phyloP scores from a whole-genome alignment of 2,888 invertebrate species.

The Cylloceria caligata region DNA sequence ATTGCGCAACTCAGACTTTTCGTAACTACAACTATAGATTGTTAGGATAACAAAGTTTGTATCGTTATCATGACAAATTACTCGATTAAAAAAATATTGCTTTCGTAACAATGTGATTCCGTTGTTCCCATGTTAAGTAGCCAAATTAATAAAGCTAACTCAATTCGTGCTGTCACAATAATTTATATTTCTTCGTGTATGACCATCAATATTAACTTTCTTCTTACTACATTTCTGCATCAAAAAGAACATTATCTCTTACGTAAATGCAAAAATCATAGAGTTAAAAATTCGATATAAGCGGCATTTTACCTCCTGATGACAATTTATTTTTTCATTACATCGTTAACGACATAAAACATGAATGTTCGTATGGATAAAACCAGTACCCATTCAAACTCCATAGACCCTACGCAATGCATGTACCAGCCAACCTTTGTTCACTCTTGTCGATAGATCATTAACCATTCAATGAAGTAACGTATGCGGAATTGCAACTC shows the following conservation, averaged over 20 bases:
- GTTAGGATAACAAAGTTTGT: too few relatives aligned
- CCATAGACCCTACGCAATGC: slow-evolving; percentile 20
- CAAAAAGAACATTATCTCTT: too few relatives aligned
- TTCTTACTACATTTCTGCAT: too few relatives aligned
- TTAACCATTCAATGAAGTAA: slow-evolving; percentile 53
- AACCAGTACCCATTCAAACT: background rate
- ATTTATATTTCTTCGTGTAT: too few relatives aligned
- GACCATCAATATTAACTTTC: too few relatives aligned
- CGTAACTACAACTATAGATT: too few relatives aligned
- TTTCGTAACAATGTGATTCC: background rate
- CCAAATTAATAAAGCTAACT: background rate
- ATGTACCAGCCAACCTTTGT: slow-evolving; percentile 6
- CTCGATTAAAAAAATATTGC: too few relatives aligned
- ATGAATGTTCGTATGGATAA: too few relatives aligned
- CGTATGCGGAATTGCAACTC: slow-evolving; percentile 51
- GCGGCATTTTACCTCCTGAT: background rate
- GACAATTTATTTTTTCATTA: background rate
- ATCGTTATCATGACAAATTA: background rate
- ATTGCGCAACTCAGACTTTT: too few relatives aligned
- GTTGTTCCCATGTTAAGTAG: background rate
- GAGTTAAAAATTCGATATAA: too few relatives aligned
- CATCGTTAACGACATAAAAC: background rate
- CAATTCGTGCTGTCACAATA: too few relatives aligned
- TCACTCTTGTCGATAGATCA: slow-evolving; percentile 42
- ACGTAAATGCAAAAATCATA: too few relatives aligned